Evolutionary conservation across 2,113 vertebrate genomes (phyloP).

Genomic region (Tapirus terrestris): DNA sequence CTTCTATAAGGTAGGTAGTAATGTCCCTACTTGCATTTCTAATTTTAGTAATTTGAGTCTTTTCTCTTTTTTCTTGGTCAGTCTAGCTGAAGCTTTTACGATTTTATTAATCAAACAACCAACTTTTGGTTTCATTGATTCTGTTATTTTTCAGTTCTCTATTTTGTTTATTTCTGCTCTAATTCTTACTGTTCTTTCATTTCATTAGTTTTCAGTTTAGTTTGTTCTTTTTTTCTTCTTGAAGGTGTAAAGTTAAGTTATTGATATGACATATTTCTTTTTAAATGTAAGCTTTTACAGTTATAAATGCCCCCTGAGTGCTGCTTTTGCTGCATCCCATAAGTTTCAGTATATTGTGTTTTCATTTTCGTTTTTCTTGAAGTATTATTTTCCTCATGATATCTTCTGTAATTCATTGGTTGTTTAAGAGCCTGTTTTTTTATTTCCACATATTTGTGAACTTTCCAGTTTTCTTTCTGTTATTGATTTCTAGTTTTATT

Average conservation of each 20-base stretch:
- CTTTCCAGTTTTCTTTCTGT: background rate
- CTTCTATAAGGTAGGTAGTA: background rate
- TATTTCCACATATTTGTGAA: background rate
- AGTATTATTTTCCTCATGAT: background rate
- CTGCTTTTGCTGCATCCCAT: background rate
- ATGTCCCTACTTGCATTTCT: background rate
- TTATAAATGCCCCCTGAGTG: background rate
- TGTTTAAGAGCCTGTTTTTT: background rate
- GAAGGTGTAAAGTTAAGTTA: background rate
- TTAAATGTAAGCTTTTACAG: background rate
- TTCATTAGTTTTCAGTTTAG: background rate
- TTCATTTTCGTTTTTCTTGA: background rate
- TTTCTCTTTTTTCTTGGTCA: background rate
- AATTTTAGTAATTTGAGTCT: background rate
- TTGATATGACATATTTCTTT: background rate
- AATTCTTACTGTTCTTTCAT: background rate
- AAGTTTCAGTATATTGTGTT: background rate
- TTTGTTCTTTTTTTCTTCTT: background rate
- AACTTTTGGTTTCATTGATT: background rate
- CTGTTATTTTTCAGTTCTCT: background rate
- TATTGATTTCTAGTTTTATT: background rate
- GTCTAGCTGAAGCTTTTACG: background rate
- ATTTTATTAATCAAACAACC: background rate
- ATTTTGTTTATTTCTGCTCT: background rate
- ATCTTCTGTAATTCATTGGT: background rate